Evolutionary conservation across 2,888 invertebrate genomes (phyloP).

Genomic region (Sphinx pinastri): DNA sequence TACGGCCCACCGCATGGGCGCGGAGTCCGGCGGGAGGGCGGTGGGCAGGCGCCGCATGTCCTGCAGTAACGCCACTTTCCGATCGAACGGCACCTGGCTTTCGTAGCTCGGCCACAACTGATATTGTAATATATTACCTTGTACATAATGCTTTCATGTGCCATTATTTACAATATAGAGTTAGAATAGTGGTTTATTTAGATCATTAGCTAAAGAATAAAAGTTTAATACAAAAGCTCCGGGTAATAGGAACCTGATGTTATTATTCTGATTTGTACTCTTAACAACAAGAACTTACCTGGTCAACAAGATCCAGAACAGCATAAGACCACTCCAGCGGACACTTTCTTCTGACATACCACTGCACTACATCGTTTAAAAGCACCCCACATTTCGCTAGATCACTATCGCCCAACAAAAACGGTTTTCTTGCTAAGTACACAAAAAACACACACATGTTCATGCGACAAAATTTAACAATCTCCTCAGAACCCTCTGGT

Average conservation of each 20-base stretch:
- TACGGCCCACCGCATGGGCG: constrained; percentile 21
- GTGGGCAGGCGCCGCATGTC: constrained; percentile 8
- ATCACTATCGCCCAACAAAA: constrained; percentile 9
- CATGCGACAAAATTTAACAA: not conserved
- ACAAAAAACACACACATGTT: constrained; percentile 5
- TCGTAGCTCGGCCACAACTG: constrained; percentile 27
- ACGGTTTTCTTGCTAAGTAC: not conserved
- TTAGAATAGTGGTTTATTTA: too few species aligned
- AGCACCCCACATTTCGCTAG: not conserved
- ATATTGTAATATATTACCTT: not conserved
- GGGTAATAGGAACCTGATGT: too few species aligned
- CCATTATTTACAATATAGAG: not conserved
- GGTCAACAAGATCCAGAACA: constrained; percentile 21
- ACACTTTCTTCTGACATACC: constrained; percentile 18
- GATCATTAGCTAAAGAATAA: too few species aligned
- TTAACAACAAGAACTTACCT: constrained; percentile 8
- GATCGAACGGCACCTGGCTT: constrained; percentile 4
- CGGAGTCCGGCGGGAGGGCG: not conserved
- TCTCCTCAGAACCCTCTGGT: not conserved
- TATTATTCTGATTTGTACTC: too few species aligned
- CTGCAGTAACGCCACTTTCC: constrained; percentile 15
- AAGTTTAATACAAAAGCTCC: too few species aligned
- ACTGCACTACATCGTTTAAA: constrained; percentile 25
- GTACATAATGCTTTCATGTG: not conserved
- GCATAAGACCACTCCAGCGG: constrained; percentile 10